A percentile compares a stretch with the other conserved stretches of the same genome.
These are phyloP conservation scores for Ceyx cyanopectus DNA, from an alignment of 2,113 vertebrate genomes.

Conservation along the genomic window DNA sequence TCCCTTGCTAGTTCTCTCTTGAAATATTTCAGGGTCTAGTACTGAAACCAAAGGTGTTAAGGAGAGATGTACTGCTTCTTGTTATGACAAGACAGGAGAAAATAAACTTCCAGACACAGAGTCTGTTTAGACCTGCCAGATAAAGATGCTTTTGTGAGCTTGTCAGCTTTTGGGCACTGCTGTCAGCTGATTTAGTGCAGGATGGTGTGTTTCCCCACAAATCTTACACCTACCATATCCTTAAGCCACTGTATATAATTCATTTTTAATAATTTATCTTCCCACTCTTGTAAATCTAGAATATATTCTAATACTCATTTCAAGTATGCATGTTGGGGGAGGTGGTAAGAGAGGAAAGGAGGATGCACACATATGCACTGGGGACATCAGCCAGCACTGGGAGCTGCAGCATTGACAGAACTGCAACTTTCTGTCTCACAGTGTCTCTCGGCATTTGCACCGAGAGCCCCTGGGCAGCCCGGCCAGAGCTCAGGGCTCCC, in stretches of 20 bases:
- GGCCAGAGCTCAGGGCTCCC: neutral
- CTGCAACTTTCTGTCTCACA: neutral
- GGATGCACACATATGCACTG: neutral
- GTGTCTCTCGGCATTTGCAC: too few species aligned
- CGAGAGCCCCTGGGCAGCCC: neutral
- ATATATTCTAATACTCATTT: constrained; percentile 13
- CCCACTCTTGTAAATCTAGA: neutral
- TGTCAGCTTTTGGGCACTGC: neutral
- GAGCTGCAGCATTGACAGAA: neutral
- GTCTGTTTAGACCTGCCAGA: neutral
- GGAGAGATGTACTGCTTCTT: neutral
- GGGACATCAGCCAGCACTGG: neutral
- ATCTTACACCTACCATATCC: neutral
- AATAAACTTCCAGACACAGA: neutral
- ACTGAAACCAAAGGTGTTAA: neutral
- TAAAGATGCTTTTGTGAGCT: neutral
- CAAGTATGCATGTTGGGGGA: neutral
- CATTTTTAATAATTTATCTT: constrained; percentile 13
- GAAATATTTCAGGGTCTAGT: neutral
- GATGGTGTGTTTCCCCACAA: neutral
- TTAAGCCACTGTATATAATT: neutral
- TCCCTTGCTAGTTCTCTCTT: neutral
- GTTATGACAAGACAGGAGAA: neutral
- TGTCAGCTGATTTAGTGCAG: neutral
- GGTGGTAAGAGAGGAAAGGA: neutral